These are phyloP conservation scores for Xiphophorus hellerii DNA, from an alignment of 2,113 vertebrate genomes.

Conservation along the genomic window DNA sequence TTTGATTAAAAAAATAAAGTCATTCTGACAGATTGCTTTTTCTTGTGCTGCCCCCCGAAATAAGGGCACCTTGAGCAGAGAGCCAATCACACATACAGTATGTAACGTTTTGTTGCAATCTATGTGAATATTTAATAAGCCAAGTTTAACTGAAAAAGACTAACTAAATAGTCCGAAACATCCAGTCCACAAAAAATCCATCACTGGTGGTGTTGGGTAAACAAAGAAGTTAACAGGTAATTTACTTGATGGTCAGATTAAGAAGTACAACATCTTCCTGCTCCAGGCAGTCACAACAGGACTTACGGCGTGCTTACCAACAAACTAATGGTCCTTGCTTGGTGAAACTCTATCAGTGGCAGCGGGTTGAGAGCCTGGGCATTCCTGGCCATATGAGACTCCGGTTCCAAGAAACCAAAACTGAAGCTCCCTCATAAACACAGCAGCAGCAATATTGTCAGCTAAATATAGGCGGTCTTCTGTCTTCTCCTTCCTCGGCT, in stretches of 20 bases:
- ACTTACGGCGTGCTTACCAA: constrained; percentile 76
- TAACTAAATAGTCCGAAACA: no score
- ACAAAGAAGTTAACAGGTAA: neutral
- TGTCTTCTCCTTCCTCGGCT: constrained; percentile 22
- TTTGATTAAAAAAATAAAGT: neutral
- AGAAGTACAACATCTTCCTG: constrained; percentile 9
- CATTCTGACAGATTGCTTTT: neutral
- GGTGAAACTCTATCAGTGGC: constrained; percentile 90
- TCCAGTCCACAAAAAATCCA: neutral
- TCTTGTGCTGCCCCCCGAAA: neutral
- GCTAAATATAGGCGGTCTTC: constrained; percentile 87
- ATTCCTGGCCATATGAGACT: constrained; percentile 89
- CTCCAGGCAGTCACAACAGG: constrained; percentile 71
- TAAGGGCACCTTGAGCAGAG: neutral
- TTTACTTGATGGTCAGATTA: constrained; percentile 1
- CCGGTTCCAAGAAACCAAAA: constrained; percentile 86
- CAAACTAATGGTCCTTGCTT: constrained; percentile 77
- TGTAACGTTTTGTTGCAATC: neutral
- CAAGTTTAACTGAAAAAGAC: no score
- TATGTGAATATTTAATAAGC: no score
- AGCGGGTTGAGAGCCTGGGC: constrained; percentile 89
- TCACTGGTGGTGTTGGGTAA: neutral
- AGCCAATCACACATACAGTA: neutral
- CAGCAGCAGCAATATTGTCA: constrained; percentile 89
- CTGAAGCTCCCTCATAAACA: constrained; percentile 84